Percentiles rank a stretch among this genome's conserved stretches.
These are phyloP conservation scores for Pheosia tremula DNA, from an alignment of 2,888 invertebrate genomes.

Conservation along the genomic window DNA sequence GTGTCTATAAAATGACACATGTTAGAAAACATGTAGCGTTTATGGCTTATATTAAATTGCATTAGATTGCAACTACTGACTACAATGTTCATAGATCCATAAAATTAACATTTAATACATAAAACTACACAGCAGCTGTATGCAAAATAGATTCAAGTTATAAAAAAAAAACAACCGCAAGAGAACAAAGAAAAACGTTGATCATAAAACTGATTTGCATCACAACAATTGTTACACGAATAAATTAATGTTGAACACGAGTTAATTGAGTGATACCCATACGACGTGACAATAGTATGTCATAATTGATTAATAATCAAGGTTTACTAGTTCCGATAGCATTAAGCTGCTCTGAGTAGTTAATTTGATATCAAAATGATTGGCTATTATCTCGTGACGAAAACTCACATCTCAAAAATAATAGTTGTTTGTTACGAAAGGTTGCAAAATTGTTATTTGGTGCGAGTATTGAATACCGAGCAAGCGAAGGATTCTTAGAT, in stretches of 20 bases:
- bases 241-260: background rate
- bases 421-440: background rate
- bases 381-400: too few relatives aligned
- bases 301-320: background rate
- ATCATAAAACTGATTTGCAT: slow-evolving; percentile 43
- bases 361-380: too few relatives aligned
- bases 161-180: slow-evolving; percentile 18
- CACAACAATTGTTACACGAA: slow-evolving; percentile 27
- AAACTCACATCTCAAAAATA: too few relatives aligned
- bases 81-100: background rate
- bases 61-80: background rate
- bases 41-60: too few relatives aligned
- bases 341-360: background rate
- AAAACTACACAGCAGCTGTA: background rate
- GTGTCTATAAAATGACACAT: too few relatives aligned
- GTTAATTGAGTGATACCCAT: background rate
- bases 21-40: background rate
- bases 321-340: background rate
- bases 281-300: background rate
- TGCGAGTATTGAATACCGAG: too few relatives aligned
- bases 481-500: too few relatives aligned
- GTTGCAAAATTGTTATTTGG: too few relatives aligned
- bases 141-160: slow-evolving; percentile 6
- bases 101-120: slow-evolving; percentile 4
- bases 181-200: slow-evolving; percentile 22